Conservation (phyloP, 2,797 vertebrate species). For the Acipenser oxyrinchus region DNA sequence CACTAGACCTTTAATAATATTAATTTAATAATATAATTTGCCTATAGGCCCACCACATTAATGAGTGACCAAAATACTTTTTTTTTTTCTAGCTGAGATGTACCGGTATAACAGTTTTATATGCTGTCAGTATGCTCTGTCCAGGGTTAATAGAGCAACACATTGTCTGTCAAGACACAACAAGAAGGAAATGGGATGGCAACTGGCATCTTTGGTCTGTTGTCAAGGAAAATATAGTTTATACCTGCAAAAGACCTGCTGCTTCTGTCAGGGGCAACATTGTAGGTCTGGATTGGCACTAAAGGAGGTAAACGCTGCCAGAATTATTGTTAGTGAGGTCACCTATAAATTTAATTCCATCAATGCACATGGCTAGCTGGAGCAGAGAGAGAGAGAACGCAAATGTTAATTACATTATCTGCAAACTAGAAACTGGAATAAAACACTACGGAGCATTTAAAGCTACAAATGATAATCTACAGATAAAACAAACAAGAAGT, state of each 20-base stretch:
- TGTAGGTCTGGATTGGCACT: slow-evolving; percentile 5
- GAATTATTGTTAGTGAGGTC: slow-evolving; percentile 29
- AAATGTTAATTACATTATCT: too few species aligned
- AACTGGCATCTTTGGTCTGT: not conserved
- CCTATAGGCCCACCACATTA: too few species aligned
- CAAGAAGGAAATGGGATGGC: not conserved
- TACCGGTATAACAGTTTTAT: not conserved
- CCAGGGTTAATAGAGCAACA: not conserved
- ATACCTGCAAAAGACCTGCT: not conserved
- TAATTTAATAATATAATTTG: too few species aligned
- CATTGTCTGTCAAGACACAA: not conserved
- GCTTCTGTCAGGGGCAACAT: not conserved
- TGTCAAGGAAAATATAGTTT: not conserved
- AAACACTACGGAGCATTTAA: too few species aligned
- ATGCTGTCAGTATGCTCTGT: not conserved
- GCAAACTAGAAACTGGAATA: too few species aligned
- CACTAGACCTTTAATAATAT: too few species aligned
- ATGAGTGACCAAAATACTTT: too few species aligned
- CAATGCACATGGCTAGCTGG: not conserved
- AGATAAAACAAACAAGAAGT: too few species aligned
- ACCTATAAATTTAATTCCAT: slow-evolving; percentile 37
- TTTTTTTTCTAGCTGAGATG: not conserved
- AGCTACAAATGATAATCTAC: too few species aligned
- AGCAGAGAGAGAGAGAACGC: too few species aligned
- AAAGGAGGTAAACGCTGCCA: slow-evolving; percentile 20